phyloP scores from a whole-genome alignment of 2,797 vertebrate species.

The Paramormyrops hopkinsi region DNA sequence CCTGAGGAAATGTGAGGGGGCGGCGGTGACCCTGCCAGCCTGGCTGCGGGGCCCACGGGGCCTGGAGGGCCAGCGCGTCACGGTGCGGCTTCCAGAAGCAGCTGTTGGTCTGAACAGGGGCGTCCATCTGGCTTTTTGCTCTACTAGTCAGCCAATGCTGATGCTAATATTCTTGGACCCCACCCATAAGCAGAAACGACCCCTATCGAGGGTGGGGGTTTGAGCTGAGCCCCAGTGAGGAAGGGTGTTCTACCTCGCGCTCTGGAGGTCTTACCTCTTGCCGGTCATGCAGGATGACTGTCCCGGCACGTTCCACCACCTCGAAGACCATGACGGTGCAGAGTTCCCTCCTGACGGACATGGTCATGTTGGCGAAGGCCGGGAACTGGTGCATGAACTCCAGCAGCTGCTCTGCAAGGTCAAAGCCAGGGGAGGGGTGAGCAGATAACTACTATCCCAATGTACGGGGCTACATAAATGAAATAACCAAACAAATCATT shows the following conservation, averaged over 20 bases:
- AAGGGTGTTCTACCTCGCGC: not conserved
- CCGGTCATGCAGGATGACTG: slow-evolving; percentile 69
- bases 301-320: slow-evolving; percentile 74
- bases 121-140: not conserved
- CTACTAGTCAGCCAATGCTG: not conserved
- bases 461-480: not conserved
- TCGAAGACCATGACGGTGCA: slow-evolving; percentile 81
- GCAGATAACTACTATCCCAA: not conserved
- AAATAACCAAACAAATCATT: not conserved
- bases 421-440: slow-evolving; percentile 19
- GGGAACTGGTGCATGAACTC: slow-evolving; percentile 83
- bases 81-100: not conserved
- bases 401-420: slow-evolving; percentile 66
- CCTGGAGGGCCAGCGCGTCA: not conserved
- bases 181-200: not conserved
- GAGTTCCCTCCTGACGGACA: slow-evolving; percentile 77
- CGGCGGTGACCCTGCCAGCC: not conserved
- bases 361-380: slow-evolving; percentile 82
- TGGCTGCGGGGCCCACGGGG: not conserved
- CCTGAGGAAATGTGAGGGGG: not conserved
- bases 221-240: not conserved
- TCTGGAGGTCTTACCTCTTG: slow-evolving; percentile 60
- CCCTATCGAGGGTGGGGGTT: not conserved
- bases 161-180: not conserved
- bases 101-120: not conserved